Base-by-base conservation (phyloP, 2,888 invertebrate genomes). In the Drosophila fulvimacula region DNA sequence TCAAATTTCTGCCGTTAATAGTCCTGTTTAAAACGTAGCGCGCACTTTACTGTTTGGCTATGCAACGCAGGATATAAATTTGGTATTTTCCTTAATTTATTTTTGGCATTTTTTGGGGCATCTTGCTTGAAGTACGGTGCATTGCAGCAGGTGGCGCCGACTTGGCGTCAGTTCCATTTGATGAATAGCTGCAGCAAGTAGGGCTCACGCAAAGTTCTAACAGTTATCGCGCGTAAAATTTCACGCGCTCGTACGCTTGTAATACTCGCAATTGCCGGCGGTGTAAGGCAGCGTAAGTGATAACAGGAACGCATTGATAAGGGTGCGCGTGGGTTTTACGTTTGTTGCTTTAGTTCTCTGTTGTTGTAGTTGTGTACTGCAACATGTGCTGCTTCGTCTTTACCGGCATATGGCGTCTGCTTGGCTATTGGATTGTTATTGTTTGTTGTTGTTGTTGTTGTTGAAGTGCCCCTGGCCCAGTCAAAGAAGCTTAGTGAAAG, bases 361-460 rank as follows among this genome's bases (percentile, higher is more conserved):
- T 51, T 48, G 64, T 9, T 46, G 27, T 27, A 24, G 41, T 21
- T 41, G 19, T 41, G 41, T 19, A 15, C 17, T 17, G 53, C 27
- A 39, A 27, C 38, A 11, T 30, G 17, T 59, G 64, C 61, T 52
- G 63, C 64, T 38, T 63, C 69, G 52, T 63, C 58, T 27, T 59
- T 76, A 72, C 87, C 87, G 89, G 83, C 83, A 83, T 83, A 83
- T 88, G 83, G 83, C 73, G 66, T 75, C 81, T 69, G 72, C 38
- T 51, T 57, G 55, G 42, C 53, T 46, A 52, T 48, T 57, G 27
- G 36, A 32, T 46, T 51, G 53, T 58, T 64, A 42, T 65, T 62
- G 41, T 38, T 63, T 11, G 49, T 44, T 52, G 41, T 36, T n/a
- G 17, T 21, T 59, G 41, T 32, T 48, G 52, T 39, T 48, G 52